Percentiles rank a stretch among this genome's conserved stretches.
Evolutionary conservation across 2,888 invertebrate genomes (phyloP).

Genomic region (Erpobdella octoculata): DNA sequence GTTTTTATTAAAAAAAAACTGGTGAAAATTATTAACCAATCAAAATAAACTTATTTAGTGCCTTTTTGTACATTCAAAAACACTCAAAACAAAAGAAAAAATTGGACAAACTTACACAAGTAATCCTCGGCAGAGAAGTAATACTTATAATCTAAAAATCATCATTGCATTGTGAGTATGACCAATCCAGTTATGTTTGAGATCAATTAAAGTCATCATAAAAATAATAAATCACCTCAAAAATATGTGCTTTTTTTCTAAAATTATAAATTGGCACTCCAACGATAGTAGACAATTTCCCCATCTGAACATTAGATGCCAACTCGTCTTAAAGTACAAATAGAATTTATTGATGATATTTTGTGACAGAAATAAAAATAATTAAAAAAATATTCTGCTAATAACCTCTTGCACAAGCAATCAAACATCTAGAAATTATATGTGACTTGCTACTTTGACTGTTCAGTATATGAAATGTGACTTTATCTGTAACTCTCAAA

Average conservation of each 20-base stretch:
- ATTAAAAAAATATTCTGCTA: background rate
- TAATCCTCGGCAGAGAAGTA: too few species aligned
- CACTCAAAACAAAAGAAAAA: too few species aligned
- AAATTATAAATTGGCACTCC: background rate
- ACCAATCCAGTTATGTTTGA: too few species aligned
- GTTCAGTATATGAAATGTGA: background rate
- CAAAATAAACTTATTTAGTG: too few species aligned
- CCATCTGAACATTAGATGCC: background rate
- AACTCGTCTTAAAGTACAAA: background rate
- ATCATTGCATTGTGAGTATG: too few species aligned
- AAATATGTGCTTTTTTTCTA: background rate
- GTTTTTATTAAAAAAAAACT: too few species aligned
- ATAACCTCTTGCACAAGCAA: constrained; percentile 5
- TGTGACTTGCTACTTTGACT: background rate
- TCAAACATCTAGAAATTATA: background rate
- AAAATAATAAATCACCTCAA: too few species aligned
- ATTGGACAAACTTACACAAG: too few species aligned
- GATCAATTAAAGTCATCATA: too few species aligned
- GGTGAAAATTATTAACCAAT: too few species aligned
- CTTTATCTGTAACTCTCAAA: background rate
- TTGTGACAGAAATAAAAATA: background rate
- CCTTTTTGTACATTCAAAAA: too few species aligned
- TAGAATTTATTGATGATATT: background rate
- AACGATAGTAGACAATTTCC: background rate
- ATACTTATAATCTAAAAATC: too few species aligned